phyloP scores from a whole-genome alignment of 2,797 vertebrate species.

The Ptychobarbus kaznakovi region DNA sequence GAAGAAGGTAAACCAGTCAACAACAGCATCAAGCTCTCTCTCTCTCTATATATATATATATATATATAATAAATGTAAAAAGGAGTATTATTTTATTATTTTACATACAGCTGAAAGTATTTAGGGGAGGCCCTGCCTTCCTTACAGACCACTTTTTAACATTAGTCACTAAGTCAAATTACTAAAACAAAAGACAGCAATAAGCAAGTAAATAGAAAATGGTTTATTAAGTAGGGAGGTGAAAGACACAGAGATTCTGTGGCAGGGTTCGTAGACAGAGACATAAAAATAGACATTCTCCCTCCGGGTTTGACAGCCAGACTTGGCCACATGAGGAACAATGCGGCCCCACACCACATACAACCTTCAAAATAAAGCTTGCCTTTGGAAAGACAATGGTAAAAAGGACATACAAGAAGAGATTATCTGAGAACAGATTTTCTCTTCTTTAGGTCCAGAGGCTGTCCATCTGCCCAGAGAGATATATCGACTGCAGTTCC shows the following conservation, averaged over 20 bases:
- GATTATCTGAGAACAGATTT: constrained; percentile 38
- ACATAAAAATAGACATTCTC: constrained; percentile 35
- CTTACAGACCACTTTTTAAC: neutral
- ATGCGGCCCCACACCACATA: constrained; percentile 7
- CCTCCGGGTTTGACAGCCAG: constrained; percentile 41
- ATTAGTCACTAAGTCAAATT: neutral
- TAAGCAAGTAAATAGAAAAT: constrained; percentile 16
- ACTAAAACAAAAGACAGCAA: neutral
- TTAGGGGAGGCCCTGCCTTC: neutral
- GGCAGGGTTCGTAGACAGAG: constrained; percentile 34
- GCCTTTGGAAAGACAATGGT: constrained; percentile 25
- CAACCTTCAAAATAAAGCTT: constrained; percentile 19
- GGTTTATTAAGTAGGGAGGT: constrained; percentile 19
- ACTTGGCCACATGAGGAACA: constrained; percentile 50
- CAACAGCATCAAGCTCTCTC: neutral
- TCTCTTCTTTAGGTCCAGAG: constrained; percentile 8
- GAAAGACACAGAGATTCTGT: constrained; percentile 26
- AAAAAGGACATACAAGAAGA: constrained; percentile 44
- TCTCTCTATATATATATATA: neutral
- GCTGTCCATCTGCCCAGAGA: constrained; percentile 32
- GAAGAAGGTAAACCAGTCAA: neutral
- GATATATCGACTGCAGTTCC: neutral
- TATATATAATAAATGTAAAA: neutral
- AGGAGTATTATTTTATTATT: neutral
- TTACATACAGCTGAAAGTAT: constrained; percentile 8